Evolutionary conservation across 2,888 invertebrate species (phyloP), one percentile per base, ranked within the genome.

Genomic region (Drosophila merina): DNA sequence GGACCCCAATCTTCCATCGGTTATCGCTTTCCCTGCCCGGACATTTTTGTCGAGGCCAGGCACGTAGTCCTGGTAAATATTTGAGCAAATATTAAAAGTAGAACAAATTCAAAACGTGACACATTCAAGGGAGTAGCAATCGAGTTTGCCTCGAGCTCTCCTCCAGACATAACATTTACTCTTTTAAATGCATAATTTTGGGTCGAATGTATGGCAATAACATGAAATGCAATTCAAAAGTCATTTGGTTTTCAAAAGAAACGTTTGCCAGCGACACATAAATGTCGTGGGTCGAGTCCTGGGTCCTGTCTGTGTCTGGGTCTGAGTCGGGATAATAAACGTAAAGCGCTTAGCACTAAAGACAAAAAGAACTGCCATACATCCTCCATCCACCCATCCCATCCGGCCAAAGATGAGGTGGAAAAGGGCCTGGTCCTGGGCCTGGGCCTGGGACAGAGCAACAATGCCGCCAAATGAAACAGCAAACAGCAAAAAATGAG

Each of bases 391-490:
- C 20, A 20, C 20, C 20, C 20, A 20, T 20, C 33, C 45, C 58
- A 36, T 14, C 28, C 55, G 45, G 54, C 42, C n/a, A 14, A 45
- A 2, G 44, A n/a, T 7, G n/a, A 14, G 36, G 26, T 31, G n/a
- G 44, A 45, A 12, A 20, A 12, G 14, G 45, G 4, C 30, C 10
- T 47, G 42, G 14, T 47, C 10, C 12, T 47, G 42, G 14, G 50
- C 10, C 12, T 9, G 20, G 31, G 10, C 20, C 20, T 14, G 14
- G 38, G 50, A 8, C 6, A 25, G 48, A 14, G 55, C 45, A 44
- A 83, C 85, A 83, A 83, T 86, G 87, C 85, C 79, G 67, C 75
- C 87, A 83, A 82, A 82, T 83, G 82, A 86, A 82, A 86, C 73
- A 82, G 74, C 78, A 83, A 76, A 47, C 64, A 64, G 50, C 20